Evolutionary conservation across 2,797 vertebrate species (phyloP), one percentile per base, ranked within the genome.

Genomic region (Fundulus diaphanus): DNA sequence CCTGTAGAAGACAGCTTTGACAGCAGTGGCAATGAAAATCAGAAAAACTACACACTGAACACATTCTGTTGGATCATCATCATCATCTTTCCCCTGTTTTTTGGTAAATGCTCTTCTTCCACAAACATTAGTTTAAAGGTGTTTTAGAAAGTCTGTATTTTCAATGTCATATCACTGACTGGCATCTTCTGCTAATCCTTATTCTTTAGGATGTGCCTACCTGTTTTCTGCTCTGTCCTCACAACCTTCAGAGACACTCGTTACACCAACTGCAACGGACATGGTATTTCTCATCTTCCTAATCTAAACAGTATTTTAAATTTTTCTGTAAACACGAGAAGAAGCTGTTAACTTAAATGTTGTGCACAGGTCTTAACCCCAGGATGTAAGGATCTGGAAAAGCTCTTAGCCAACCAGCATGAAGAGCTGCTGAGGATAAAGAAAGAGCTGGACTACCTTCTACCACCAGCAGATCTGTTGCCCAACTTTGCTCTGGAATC

Each of bases 11-110:
- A 61, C 0, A n/a, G n/a, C n/a, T n/a, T n/a, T n/a, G n/a, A n/a
- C n/a, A 0, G 0, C 11, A 11, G 20, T 13, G 0, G 0, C 1
- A 18, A 37, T 22, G 33, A 24, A 5, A 33, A 22, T 16, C 57
- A 59, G 13, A 59, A 1, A 3, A 59, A 20, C 5, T 16, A 33
- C 16, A 59, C 2, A 1, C 2, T 33, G 5, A 33, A 7, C 2
- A 2, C 0, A 8, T 6, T 18, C 8, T 33, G 0, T 33, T 20
- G 3, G 31, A 31, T 31, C 2, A 3, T 61, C 31, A 49, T 18
- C 20, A 2, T 35, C 7, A 1, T 35, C 18, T 11, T n/a, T n/a
- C n/a, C 18, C 3, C 2, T 35, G 31, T 9, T 59, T 31, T 3
- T 3, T 35, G 54, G 54, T 57, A 57, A 57, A 16, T 57, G 12